A percentile compares a stretch with the other conserved stretches of the same genome.
These are phyloP conservation scores for Heteromormyrus szaboi DNA, from an alignment of 2,797 vertebrate species.

Conservation along the genomic window DNA sequence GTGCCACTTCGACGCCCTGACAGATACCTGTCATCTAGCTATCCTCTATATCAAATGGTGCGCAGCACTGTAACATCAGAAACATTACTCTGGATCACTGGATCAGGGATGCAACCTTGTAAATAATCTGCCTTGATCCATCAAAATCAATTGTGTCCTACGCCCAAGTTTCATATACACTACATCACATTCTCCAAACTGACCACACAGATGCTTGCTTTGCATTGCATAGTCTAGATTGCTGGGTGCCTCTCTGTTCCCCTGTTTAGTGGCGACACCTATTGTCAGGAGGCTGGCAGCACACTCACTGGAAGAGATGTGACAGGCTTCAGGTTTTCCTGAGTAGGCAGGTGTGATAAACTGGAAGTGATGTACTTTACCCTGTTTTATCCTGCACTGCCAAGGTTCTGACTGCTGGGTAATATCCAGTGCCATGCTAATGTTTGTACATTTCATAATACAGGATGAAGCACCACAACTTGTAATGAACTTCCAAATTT, in stretches of 20 bases:
- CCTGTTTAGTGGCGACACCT: not conserved
- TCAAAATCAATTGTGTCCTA: not conserved
- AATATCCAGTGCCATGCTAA: not conserved
- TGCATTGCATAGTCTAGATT: not conserved
- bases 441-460: not conserved
- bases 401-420: not conserved
- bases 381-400: not conserved
- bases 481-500: not conserved
- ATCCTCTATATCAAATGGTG: not conserved
- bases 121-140: not conserved
- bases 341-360: not conserved
- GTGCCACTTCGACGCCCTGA: not conserved
- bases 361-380: not conserved
- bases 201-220: not conserved
- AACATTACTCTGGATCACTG: not conserved
- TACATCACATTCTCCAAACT: not conserved
- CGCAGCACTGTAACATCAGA: not conserved
- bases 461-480: not conserved
- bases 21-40: not conserved
- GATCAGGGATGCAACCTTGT: not conserved
- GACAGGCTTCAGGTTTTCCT: not conserved
- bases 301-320: not conserved
- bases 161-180: not conserved
- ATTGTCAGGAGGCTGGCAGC: not conserved
- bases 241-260: not conserved